Evolutionary conservation across 2,797 vertebrate species (phyloP).

Genomic region (Hybognathus amarus): DNA sequence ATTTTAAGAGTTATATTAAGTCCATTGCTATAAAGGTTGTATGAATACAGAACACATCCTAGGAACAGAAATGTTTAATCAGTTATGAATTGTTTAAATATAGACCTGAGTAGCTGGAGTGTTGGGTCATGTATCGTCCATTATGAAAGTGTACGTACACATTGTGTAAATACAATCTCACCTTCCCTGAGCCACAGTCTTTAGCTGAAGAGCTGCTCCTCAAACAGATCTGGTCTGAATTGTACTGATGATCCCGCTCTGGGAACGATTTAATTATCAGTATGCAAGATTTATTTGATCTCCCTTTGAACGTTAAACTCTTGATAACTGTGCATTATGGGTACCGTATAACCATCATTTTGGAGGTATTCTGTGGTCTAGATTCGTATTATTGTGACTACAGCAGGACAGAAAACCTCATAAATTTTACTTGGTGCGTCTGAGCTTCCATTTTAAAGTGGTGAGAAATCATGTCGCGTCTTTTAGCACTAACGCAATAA

Average conservation of each 20-base stretch:
- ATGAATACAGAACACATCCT: not conserved
- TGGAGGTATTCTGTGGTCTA: not conserved
- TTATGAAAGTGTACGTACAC: not conserved
- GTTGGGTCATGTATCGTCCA: not conserved
- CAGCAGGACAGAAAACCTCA: too few species aligned
- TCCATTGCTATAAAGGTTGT: not conserved
- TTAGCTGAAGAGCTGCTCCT: not conserved
- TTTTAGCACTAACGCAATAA: not conserved
- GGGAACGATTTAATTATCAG: not conserved
- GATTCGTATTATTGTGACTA: too few species aligned
- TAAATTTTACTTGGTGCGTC: too few species aligned
- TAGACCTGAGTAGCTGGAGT: not conserved
- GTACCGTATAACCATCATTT: not conserved
- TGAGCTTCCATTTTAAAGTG: too few species aligned
- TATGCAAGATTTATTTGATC: not conserved
- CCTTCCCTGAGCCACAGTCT: not conserved
- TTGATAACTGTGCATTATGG: not conserved
- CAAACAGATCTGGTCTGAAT: not conserved
- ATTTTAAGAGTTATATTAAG: not conserved
- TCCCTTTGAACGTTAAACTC: not conserved
- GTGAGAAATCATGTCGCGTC: too few species aligned
- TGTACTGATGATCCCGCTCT: not conserved
- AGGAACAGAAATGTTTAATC: not conserved
- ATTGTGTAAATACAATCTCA: slow-evolving; percentile 6
- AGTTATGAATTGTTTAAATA: slow-evolving; percentile 28